Conservation (phyloP, 23 tunicate genomes). For the Styela clava region DNA sequence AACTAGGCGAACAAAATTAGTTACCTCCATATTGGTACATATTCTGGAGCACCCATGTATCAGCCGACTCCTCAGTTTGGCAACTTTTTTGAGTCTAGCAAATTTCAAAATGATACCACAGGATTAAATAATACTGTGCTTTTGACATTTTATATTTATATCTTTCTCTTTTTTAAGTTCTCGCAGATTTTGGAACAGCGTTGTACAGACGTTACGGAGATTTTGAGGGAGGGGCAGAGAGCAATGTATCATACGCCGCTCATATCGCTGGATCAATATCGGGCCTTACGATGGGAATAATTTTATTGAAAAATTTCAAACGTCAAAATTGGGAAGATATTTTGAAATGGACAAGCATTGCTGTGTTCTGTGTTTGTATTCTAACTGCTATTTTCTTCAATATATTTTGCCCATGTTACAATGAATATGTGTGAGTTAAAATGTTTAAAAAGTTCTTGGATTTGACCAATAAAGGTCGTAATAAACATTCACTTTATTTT, state of each 20-base stretch:
- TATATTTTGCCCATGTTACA: conserved; percentile 76
- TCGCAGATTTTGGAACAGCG: conserved; percentile 80
- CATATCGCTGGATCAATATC: conserved; percentile 91
- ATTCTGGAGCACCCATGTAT: no score
- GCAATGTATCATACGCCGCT: conserved; percentile 82
- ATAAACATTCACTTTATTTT: no score
- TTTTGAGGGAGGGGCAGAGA: conserved; percentile 32
- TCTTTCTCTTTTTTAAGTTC: conserved; percentile 35
- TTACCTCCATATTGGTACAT: no score
- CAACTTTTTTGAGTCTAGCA: no score
- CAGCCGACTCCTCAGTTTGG: no score
- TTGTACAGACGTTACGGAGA: conserved; percentile 69
- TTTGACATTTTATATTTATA: no score
- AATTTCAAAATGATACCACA: no score
- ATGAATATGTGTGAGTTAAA: background rate
- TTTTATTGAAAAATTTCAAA: conserved; percentile 77
- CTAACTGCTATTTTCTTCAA: conserved; percentile 80
- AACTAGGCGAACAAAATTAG: no score
- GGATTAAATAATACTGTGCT: no score
- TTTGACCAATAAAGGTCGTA: no score
- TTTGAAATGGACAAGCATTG: conserved; percentile 48
- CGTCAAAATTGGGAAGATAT: conserved; percentile 69
- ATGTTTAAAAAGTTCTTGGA: no score
- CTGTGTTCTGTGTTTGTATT: conserved; percentile 54
- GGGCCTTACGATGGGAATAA: conserved; percentile 77